Base-by-base conservation (phyloP, 2,797 vertebrate genomes). In the Acipenser ruthenus region DNA sequence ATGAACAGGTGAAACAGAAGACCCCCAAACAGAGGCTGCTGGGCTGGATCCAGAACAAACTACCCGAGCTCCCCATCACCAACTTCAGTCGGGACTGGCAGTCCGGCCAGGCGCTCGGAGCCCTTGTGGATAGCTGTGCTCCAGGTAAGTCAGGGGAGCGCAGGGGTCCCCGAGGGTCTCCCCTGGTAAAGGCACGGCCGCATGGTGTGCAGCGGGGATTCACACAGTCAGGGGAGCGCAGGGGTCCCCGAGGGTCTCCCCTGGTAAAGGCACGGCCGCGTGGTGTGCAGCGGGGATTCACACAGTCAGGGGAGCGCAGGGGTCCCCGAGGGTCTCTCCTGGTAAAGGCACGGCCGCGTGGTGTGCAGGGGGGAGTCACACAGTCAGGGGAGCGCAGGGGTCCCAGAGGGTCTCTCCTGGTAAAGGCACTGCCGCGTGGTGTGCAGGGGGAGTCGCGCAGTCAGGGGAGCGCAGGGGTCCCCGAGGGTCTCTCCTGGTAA, bases 31-130 rank as follows among this genome's bases (percentile, higher is more conserved):
- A 88, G 70, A 76, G 86, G 64, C 84, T 89, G 6, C 79, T 89
- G 68, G 88, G 87, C 71, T 91, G 87, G 87, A 90, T 90, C 73
- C 88, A 88, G 77, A 88, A 89, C 75, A 87, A 88, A 66, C 72
- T 90, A 52, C 88, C 88, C 0, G 84, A 90, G 71, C 67, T 91
- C 12, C 88, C 87, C 11, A 85, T 90, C 75, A 86, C 84, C 64
- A 90, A 89, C 80, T 89, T 89, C 73, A 88, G 83, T 74, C 72
- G 68, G 6, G 89, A 89, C 70, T 91, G 88, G 87, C 84, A 86
- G 77, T 84, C 83, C 0, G 87, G 89, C 64, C 80, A 79, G 15
- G 85, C 89, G 0, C 78, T 91, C 13, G 88, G 89, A 0, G 88
- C 85, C 3, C 81, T 89, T 1, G 86, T 89, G 0, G 88, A 89